Base-by-base conservation (phyloP, 2,888 invertebrate genomes). In the Cheilosia vulpina region DNA sequence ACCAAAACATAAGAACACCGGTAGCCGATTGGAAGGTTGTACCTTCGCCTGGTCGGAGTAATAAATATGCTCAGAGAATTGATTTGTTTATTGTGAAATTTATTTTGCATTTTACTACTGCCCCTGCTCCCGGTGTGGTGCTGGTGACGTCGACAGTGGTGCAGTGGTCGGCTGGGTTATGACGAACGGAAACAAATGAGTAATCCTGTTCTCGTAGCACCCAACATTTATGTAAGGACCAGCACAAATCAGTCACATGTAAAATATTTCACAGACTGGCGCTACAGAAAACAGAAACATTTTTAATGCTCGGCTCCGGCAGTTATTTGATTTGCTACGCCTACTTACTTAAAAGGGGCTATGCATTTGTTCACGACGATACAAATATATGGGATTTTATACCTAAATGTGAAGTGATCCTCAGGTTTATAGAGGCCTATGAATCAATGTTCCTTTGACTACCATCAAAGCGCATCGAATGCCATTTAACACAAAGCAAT, bases 71-170 rank as follows among this genome's bases (percentile, higher is more conserved):
- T 85, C 72, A 72, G 72, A 85, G 81, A 85, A 85, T 85, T 85
- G 85, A 85, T 85, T 85, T 85, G 85, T 85, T 85, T 81, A 85
- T 85, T 85, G 58, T 85, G 81, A 72, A 85, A 85, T 81, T 85
- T 81, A 81, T 81, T 85, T 85, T 81, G 81, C 66, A 85, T 81
- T 85, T 85, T 71, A 85, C 84, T 85, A 65, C 66, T 11, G 2
- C 11, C 50, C 2, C 19, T 52, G 13, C 15, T 15, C 52, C 4
- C 21, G 13, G 47, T 50, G 9, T 21, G 50, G 19, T 19, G 13
- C 55, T 55, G 55, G 50, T 17, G 43, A 9, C 31, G 31, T 6
- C 31, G 31, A 31, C 9, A 34, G n/a, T 21, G 57, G 34, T 62
- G 50, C 34, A 72, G 53, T 77, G 55, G 31, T 52, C 52, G 52